These are phyloP conservation scores for Chloebia gouldiae DNA, from an alignment of 2,113 vertebrate species.

Conservation along the genomic window DNA sequence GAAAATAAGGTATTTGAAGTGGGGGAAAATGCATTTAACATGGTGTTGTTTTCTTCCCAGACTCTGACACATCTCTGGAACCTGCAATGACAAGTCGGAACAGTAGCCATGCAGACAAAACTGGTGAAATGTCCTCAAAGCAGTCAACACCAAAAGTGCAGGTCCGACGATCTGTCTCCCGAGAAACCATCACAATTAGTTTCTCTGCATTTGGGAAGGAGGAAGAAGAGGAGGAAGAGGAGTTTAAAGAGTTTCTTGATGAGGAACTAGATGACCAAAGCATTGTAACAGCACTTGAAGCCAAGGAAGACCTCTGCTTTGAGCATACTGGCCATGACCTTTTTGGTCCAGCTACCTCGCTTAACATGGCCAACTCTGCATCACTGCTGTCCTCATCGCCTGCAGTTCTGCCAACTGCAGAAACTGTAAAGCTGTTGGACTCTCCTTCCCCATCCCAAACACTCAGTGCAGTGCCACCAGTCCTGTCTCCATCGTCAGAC, in stretches of 20 bases:
- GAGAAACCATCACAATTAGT: constrained; percentile 97
- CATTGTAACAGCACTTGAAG: constrained; percentile 86
- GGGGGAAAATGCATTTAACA: not conserved
- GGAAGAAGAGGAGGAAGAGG: constrained; percentile 96
- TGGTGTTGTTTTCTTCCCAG: constrained; percentile 65
- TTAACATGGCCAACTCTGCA: constrained; percentile 66
- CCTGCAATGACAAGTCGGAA: constrained; percentile 93
- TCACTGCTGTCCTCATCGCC: constrained; percentile 33
- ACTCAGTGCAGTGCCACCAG: constrained; percentile 73
- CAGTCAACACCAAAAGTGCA: constrained; percentile 89
- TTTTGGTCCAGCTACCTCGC: constrained; percentile 60
- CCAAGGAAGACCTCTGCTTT: constrained; percentile 87
- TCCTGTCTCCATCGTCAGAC: constrained; percentile 72
- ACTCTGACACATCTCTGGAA: constrained; percentile 79
- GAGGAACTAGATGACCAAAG: constrained; percentile 80
- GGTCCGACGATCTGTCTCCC: constrained; percentile 92
- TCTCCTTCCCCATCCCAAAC: constrained; percentile 54
- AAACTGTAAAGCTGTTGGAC: constrained; percentile 68
- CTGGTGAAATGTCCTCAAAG: constrained; percentile 78
- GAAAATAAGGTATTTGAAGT: not conserved
- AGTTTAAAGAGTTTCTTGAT: constrained; percentile 72
- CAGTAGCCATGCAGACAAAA: constrained; percentile 87
- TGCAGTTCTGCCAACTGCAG: constrained; percentile 57
- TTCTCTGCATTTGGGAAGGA: constrained; percentile 96
- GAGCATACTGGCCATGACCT: constrained; percentile 68